Base-by-base conservation (phyloP, 2,888 invertebrate genomes). In the Seladonia tumulorum region DNA sequence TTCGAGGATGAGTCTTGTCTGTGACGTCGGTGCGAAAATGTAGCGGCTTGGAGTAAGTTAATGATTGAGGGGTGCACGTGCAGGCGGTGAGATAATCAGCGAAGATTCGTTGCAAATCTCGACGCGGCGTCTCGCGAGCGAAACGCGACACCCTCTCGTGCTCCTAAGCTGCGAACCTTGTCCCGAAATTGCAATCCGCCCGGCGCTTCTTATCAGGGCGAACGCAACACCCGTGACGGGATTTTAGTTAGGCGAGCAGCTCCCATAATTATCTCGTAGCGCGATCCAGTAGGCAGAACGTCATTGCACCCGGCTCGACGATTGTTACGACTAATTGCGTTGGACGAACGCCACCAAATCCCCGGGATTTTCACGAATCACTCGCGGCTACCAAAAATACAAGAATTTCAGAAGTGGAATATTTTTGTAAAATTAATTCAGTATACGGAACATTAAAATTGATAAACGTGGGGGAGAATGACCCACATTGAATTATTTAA, bases 111-210 rank as follows among this genome's bases (percentile, higher is more conserved):
- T 63, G 63, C 16, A 7, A 29, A 63, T 63, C 63, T 25, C 63
- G 63, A 29, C 7, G 63, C 63, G 16, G 63, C 29, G 16, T 63
- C 63, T 29, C 63, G 63, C 29, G 16, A 63, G 63, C 63, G 63
- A 18, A 29, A 63, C 16, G 63, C 29, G 63, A 63, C 63, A 63
- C 63, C 63, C 16, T 29, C 63, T 63, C 63, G n/a, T 29, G 63
- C 29, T 8, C 29, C 63, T 25, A 29, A 29, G 29, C 63, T 63
- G 63, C 29, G 29, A 18, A 5, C 16, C 63, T 29, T 29, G 16
- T 5, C 63, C 63, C 29, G 63, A 63, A 63, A 63, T 63, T 63
- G 63, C 63, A 63, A 63, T 63, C 63, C 63, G 18, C 63, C 2
- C 29, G 63, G 29, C 5, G 63, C 29, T 63, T 63, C 63, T 63